Evolutionary conservation across 2,888 invertebrate genomes (phyloP), one percentile per base, ranked within the genome.

Genomic region (Allolobophora icterica): DNA sequence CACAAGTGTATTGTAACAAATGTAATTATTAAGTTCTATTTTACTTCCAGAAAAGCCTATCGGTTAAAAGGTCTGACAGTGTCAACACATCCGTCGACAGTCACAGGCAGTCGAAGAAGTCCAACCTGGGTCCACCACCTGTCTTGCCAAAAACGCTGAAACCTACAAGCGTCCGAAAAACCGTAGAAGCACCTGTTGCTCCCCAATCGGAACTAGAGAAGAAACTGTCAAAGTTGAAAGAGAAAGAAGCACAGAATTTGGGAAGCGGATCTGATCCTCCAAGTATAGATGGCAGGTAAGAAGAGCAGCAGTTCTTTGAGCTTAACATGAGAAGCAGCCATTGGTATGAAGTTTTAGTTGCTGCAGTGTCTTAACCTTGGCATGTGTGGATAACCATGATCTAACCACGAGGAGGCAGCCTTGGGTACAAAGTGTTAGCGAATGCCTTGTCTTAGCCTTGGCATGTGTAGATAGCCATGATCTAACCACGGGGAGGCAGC

Each of bases 31-130:
- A 35, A 71, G n/a, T 71, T 71, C n/a, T 71, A n/a, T 71, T 71
- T 71, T 11, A 71, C n/a, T 87, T 87, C 35, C 87, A 87, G 87
- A 87, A 87, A 87, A 35, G 21, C 87, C 34, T 87, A 19, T 24
- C 19, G 5, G 87, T 34, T 87, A 87, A 87, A 87, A 19, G 19
- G 38, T 87, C 35, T 35, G 87, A 87, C 30, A 15, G 24, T 35
- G 15, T 87, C 11, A 15, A 87, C 21, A 17, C 33, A 33, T 1
- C 8, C 35, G 15, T 24, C n/a, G 21, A 34, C 34, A 21, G 1
- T 35, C 87, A 2, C 11, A 87, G 24, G 87, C 21, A 13, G 34
- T 87, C 87, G 21, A 87, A 24, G 21, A 87, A 24, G 24, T 34
- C 87, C 35, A 3, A 33, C 2, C 24, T 35, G 21, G 35, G 35